phyloP scores from a whole-genome alignment of 2,113 vertebrate genomes.

The Rhinopomastus cyanomelas region DNA sequence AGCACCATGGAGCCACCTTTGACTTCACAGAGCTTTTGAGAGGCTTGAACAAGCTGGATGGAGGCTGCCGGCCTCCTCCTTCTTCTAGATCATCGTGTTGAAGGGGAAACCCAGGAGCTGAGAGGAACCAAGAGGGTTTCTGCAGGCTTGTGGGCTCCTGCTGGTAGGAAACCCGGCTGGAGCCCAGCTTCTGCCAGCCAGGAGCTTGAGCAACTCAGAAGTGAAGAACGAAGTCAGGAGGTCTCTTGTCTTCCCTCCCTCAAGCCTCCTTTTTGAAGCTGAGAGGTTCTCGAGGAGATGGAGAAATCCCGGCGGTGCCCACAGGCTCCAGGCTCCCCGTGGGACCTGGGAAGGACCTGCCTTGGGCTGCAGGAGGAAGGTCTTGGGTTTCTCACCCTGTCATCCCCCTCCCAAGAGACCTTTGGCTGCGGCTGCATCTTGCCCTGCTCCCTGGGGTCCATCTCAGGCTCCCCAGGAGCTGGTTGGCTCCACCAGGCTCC shows the following conservation, averaged over 20 bases:
- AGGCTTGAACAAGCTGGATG: neutral
- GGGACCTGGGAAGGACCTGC: too few species aligned
- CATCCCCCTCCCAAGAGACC: neutral
- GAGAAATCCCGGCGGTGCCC: neutral
- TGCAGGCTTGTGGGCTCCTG: neutral
- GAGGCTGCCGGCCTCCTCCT: neutral
- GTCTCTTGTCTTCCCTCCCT: neutral
- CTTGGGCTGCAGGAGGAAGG: neutral
- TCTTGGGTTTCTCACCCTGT: neutral
- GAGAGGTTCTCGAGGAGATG: neutral
- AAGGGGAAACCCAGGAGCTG: neutral
- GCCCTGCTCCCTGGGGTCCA: neutral
- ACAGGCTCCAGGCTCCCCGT: neutral
- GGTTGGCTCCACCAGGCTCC: too few species aligned
- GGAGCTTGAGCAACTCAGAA: neutral
- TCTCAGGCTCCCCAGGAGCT: neutral
- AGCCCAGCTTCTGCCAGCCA: neutral
- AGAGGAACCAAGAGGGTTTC: neutral
- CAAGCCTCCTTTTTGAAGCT: neutral
- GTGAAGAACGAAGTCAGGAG: neutral
- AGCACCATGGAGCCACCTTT: neutral
- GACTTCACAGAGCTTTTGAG: fast-evolving
- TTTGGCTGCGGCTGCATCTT: neutral
- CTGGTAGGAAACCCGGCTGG: neutral
- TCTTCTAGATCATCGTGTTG: neutral